Conservation (phyloP, 2,888 invertebrate genomes). For the Congeria kusceri region DNA sequence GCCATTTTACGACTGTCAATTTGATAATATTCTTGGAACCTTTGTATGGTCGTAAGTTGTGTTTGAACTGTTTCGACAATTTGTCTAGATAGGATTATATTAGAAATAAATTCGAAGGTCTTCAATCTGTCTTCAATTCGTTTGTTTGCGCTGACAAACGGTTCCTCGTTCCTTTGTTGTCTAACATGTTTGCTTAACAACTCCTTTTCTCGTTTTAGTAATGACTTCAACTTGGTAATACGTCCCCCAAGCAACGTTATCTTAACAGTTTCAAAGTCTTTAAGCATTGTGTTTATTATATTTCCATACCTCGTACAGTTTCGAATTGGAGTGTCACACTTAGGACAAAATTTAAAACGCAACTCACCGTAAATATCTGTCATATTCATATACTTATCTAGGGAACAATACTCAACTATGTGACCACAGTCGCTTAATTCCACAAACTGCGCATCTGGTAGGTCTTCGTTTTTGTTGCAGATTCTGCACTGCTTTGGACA, state of each 20-base stretch:
- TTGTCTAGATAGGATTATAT: too few relatives aligned
- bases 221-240: too few relatives aligned
- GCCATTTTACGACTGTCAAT: too few relatives aligned
- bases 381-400: constrained; percentile 83
- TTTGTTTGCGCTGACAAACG: too few relatives aligned
- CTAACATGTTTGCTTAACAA: too few relatives aligned
- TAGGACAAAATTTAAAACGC: constrained; percentile 86
- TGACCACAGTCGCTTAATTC: constrained; percentile 80
- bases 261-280: constrained; percentile 81
- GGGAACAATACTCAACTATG: constrained; percentile 82
- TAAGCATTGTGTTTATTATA: constrained; percentile 85
- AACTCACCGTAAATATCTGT: constrained; percentile 5
- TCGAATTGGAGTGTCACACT: constrained; percentile 88
- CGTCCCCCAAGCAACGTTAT: constrained; percentile 18
- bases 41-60: too few relatives aligned
- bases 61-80: too few relatives aligned
- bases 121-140: too few relatives aligned
- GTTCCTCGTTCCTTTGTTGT: too few relatives aligned
- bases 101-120: too few relatives aligned
- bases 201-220: too few relatives aligned
- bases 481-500: constrained; percentile 88
- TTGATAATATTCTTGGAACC: too few relatives aligned
- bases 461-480: constrained; percentile 85
- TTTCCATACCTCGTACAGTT: constrained; percentile 88
- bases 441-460: constrained; percentile 85